These are phyloP conservation scores for Euphydryas editha DNA, from an alignment of 2,888 invertebrate species.

Conservation along the genomic window DNA sequence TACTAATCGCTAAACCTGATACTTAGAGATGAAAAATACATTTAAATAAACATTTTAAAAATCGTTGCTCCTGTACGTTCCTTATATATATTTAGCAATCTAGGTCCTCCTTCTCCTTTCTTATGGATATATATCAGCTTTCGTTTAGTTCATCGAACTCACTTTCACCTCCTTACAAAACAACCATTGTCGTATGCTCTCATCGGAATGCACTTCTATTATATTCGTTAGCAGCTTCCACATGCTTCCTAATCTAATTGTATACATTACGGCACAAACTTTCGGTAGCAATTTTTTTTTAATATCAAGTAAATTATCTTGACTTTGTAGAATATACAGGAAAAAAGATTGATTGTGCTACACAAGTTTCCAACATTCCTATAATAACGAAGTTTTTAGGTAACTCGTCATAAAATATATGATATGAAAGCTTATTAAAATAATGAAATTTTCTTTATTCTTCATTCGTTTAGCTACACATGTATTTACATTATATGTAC, in stretches of 20 bases:
- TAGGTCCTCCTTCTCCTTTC: conserved; percentile 41
- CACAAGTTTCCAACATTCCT: too few relatives aligned
- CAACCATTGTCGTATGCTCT: conserved; percentile 70
- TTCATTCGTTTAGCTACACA: too few relatives aligned
- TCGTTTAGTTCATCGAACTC: conserved; percentile 82
- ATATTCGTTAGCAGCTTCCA: conserved; percentile 69
- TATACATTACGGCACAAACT: conserved; percentile 39
- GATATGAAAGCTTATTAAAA: too few relatives aligned
- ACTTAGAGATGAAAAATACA: too few relatives aligned
- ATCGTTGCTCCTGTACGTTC: not conserved
- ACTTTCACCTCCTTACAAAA: conserved; percentile 72
- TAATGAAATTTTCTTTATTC: too few relatives aligned
- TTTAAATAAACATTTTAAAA: not conserved
- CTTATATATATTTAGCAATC: conserved; percentile 3
- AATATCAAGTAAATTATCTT: not conserved
- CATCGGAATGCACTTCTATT: conserved; percentile 77
- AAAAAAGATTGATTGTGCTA: not conserved
- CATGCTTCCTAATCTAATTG: conserved; percentile 55
- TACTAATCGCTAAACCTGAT: too few relatives aligned
- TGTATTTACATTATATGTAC: too few relatives aligned
- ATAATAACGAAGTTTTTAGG: too few relatives aligned
- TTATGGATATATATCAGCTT: conserved; percentile 59
- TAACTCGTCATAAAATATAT: too few relatives aligned
- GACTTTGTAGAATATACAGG: not conserved
- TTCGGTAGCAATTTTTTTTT: conserved; percentile 7